Evolutionary conservation across 2,113 vertebrate genomes (phyloP), one percentile per base, ranked within the genome.

Genomic region (Brienomyrus brachyistius): DNA sequence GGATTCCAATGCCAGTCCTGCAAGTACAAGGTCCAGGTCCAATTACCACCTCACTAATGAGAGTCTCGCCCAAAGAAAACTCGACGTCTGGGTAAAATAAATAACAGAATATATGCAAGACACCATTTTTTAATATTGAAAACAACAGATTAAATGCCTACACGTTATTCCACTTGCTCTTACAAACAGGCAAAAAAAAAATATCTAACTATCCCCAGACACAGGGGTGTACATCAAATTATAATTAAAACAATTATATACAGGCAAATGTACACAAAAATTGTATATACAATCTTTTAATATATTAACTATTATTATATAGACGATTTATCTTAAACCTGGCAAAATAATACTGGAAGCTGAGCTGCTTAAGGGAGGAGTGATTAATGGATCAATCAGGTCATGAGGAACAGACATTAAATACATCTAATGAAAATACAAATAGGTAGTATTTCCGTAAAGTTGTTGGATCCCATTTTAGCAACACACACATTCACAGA

Each of bases 271-370:
- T 96, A 96, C 96, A 96, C 93, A 94, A 95, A 95, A 96, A 95
- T 95, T 92, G 93, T 96, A 96, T 96, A 95, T 95, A 97, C 96
- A 96, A 93, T 94, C 93, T 94, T 94, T 96, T 93, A 96, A 97
- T 97, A 97, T 97, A 97, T 97, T 84, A 84, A 48, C 82, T 80
- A 84, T 84, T 97, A 97, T 96, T 96, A 95, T 96, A 97, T 96
- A 96, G 94, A 95, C 91, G 94, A 95, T 95, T 96, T 93, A 93
- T 91, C 91, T 88, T 91, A 94, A 93, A 88, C 90, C 87, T 90
- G 92, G 95, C 91, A 91, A 92, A 90, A 45, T 90, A 91, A 91
- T 93, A 93, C 87, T 91, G 92, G 93, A 95, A 94, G 94, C 90
- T 90, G 91, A 92, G 93, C 94, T 94, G 95, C 95, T 95, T 93